Conservation (phyloP, 2,888 invertebrate genomes). For the Lasioglossum malachurum region DNA sequence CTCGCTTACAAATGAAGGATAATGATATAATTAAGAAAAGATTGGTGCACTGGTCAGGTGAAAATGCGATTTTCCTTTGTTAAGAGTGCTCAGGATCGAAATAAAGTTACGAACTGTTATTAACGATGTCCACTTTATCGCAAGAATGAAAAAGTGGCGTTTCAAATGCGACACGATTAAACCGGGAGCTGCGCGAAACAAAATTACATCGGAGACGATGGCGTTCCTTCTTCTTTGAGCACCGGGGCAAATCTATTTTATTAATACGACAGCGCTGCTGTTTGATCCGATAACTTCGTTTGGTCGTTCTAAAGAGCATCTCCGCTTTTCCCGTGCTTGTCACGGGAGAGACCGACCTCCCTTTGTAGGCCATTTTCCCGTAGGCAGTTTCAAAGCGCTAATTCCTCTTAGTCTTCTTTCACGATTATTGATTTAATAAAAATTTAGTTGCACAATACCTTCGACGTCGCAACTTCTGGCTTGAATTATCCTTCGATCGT, state of each 20-base stretch:
- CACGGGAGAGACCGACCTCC: conserved; percentile 43
- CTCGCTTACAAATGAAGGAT: background rate
- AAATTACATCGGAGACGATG: conserved; percentile 72
- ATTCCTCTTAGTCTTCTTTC: conserved; percentile 16
- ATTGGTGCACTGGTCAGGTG: background rate
- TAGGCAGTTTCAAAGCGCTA: conserved; percentile 24
- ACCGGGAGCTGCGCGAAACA: conserved; percentile 77
- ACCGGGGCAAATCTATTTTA: conserved; percentile 77
- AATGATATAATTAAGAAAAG: background rate
- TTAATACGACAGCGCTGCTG: conserved; percentile 79
- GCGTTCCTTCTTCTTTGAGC: conserved; percentile 55
- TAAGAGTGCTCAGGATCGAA: background rate
- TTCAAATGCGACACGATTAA: conserved; percentile 78
- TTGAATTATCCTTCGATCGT: background rate
- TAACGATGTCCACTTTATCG: conserved; percentile 63
- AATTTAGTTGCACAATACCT: background rate
- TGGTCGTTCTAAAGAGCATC: conserved; percentile 69
- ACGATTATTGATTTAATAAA: conserved; percentile 41
- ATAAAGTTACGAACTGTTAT: conserved; percentile 9
- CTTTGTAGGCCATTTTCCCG: conserved; percentile 30
- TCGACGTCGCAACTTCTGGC: background rate
- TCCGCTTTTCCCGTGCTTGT: conserved; percentile 46
- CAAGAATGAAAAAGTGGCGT: conserved; percentile 77
- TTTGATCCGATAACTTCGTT: conserved; percentile 81
- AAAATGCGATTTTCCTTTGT: background rate